A percentile compares a stretch with the other conserved stretches of the same genome.
Conservation (phyloP, 2,113 vertebrate species). For the Cavia porcellus region DNA sequence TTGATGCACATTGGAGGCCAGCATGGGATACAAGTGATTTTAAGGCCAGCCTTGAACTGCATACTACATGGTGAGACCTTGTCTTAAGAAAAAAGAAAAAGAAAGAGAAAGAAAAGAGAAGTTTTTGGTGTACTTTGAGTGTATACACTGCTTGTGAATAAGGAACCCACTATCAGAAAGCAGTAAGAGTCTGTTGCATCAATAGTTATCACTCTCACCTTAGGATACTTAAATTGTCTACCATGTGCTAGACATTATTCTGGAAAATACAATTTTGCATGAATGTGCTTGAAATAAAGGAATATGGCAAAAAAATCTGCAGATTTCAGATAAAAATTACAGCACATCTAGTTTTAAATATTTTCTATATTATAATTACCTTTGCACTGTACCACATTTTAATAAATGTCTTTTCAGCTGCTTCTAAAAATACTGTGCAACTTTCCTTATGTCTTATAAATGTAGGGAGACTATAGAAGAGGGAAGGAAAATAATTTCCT, state of each 20-base stretch:
- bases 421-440: slow-evolving; percentile 57
- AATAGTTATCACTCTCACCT: neutral
- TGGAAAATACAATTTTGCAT: slow-evolving; percentile 63
- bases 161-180: slow-evolving; percentile 12
- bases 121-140: neutral
- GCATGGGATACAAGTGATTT: neutral
- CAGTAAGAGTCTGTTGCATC: neutral
- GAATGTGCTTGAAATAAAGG: slow-evolving; percentile 50
- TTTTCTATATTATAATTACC: slow-evolving; percentile 40
- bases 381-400: slow-evolving; percentile 31
- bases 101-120: neutral
- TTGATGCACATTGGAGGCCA: neutral
- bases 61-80: neutral
- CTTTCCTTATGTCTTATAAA: slow-evolving; percentile 51
- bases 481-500: slow-evolving; percentile 66
- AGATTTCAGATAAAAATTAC: neutral
- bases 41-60: neutral
- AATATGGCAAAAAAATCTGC: slow-evolving; percentile 41
- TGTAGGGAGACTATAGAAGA: slow-evolving; percentile 5
- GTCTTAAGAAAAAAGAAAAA: neutral
- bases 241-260: neutral
- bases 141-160: neutral
- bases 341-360: slow-evolving; percentile 36
- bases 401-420: slow-evolving; percentile 52
- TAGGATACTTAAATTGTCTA: slow-evolving; percentile 18